A percentile compares a stretch with the other conserved stretches of the same genome.
These are phyloP conservation scores for Sinocyclocheilus grahami DNA, from an alignment of 2,113 vertebrate genomes.

Conservation along the genomic window DNA sequence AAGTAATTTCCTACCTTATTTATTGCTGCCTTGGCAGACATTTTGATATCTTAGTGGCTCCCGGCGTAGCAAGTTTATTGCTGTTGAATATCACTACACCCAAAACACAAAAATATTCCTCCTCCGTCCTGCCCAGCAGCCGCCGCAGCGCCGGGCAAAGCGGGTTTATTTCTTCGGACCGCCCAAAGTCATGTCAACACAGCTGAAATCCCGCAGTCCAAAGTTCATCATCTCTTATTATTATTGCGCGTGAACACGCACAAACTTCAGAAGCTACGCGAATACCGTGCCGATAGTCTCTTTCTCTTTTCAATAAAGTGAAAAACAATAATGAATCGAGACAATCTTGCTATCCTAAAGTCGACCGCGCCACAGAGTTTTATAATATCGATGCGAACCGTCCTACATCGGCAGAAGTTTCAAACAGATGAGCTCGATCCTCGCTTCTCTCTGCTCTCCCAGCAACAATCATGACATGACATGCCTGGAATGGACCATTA, in stretches of 20 bases:
- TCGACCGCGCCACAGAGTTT: neutral
- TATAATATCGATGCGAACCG: neutral
- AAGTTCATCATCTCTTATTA: conserved; percentile 74
- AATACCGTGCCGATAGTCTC: conserved; percentile 42
- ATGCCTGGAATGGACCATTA: conserved; percentile 73
- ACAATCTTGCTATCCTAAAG: too few species aligned
- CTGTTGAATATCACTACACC: conserved; percentile 62
- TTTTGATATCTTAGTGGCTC: conserved; percentile 77
- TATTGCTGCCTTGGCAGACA: conserved; percentile 85
- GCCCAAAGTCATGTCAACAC: conserved; percentile 73
- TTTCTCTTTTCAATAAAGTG: too few species aligned
- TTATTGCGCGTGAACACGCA: conserved; percentile 50
- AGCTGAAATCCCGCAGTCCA: conserved; percentile 70
- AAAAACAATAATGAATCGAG: neutral
- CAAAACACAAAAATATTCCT: conserved; percentile 59
- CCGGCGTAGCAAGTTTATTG: conserved; percentile 64
- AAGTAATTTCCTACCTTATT: conserved; percentile 79
- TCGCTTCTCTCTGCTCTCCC: conserved; percentile 66
- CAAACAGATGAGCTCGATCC: conserved; percentile 67
- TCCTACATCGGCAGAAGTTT: conserved; percentile 55
- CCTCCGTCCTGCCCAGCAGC: conserved; percentile 72
- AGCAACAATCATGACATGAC: conserved; percentile 75
- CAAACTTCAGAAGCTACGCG: conserved; percentile 45
- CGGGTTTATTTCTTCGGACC: conserved; percentile 72
- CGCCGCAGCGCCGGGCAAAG: conserved; percentile 76